Base-by-base conservation (phyloP, 2,888 invertebrate genomes). In the Ypsolopha scabrella region DNA sequence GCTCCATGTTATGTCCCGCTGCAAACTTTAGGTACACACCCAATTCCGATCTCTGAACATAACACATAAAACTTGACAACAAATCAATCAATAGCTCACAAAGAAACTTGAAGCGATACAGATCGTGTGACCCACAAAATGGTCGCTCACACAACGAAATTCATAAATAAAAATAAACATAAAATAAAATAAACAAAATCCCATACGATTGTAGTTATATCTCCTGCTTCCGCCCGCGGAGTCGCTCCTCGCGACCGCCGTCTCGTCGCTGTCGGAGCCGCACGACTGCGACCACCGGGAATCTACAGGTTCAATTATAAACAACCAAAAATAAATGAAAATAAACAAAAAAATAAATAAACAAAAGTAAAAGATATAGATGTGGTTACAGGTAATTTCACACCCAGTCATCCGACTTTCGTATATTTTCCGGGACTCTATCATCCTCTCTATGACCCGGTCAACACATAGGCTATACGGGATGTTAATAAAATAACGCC, bases 211-310 rank as follows among this genome's bases (percentile, higher is more conserved):
- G 51, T 58, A 64, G 38, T 72, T 68, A 55, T 70, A 69, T 41
- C 67, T 62, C 44, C 68, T 67, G 58, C 68, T 69, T 41, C 70
- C 64, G 51, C 41, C 56, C 55, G 52, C 54, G 56, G 64, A 55
- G 39, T 66, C 62, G 52, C 75, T 68, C 53, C 75, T 72, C 24
- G 72, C 68, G 53, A 65, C 59, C 48, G 69, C 68, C 52, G 80
- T 73, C 59, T 79, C 81, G 60, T 76, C 79, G 55, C 73, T 68
- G 46, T 62, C 66, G 55, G 61, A 67, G 52, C 65, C 70, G 53
- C 65, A 63, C 6, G 76, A 75, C 53, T 65, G 66, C 64, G 56
- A 69, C 57, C 62, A 61, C 53, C 66, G 64, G n/a, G 39, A 14
- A n/a, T 24, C 48, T 48, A 52, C 36, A 14, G 35, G 60, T 52